Conservation (phyloP, 2,888 invertebrate species). For the Eupithecia subfuscata region DNA sequence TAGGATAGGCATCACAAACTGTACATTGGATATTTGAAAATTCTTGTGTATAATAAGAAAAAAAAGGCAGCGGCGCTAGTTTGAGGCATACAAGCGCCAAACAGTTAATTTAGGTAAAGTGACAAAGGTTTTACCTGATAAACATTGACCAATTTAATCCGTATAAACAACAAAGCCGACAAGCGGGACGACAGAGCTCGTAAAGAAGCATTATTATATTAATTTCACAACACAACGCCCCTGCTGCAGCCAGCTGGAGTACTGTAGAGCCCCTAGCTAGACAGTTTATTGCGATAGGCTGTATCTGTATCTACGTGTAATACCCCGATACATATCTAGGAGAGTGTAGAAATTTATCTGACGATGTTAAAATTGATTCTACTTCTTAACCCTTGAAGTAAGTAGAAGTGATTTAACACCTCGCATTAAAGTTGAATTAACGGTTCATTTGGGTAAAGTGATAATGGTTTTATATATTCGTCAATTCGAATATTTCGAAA, state of each 20-base stretch:
- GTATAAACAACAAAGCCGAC: conserved; percentile 20
- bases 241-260: conserved; percentile 17
- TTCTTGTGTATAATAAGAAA: no score
- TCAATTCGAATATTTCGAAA: no score
- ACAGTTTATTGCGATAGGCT: conserved; percentile 40
- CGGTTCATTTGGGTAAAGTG: not conserved
- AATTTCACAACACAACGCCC: conserved; percentile 37
- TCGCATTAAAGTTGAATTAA: not conserved
- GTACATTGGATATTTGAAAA: no score
- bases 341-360: not conserved
- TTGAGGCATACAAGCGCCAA: no score
- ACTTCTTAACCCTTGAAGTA: not conserved
- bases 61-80: no score
- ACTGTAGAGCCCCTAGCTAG: conserved; percentile 28
- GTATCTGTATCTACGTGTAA: not conserved
- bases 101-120: no score
- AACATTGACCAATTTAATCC: conserved; percentile 14
- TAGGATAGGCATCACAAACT: no score
- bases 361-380: not conserved
- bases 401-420: not conserved
- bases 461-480: not conserved
- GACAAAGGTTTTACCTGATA: no score
- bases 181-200: conserved; percentile 27
- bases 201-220: conserved; percentile 45
- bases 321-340: not conserved